Percentiles rank a stretch among this genome's conserved stretches.
Evolutionary conservation across 37 sponge, comb jelly and placozoan genomes (phyloP).

Genomic region (Cliona cf. orientalis): DNA sequence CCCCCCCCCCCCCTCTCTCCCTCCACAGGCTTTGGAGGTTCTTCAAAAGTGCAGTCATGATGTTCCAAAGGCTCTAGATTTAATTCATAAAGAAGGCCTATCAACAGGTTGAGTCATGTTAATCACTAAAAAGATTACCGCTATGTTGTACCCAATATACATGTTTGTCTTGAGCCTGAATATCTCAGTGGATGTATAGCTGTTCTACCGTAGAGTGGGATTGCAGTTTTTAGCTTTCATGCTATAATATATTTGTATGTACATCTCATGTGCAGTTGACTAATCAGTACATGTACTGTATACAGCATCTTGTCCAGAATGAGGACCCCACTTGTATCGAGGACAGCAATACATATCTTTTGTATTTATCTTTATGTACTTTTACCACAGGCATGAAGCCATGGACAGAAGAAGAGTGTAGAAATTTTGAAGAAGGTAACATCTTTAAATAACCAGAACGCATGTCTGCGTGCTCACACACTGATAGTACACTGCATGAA

Average conservation of each 20-base stretch:
- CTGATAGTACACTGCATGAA: too few relatives aligned
- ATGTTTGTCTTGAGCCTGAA: not conserved
- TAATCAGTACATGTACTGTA: too few relatives aligned
- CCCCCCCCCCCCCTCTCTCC: not conserved
- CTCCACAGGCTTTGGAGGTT: constrained; percentile 52
- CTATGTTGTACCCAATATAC: not conserved
- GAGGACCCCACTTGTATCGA: too few relatives aligned
- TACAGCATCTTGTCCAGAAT: too few relatives aligned
- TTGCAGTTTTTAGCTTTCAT: too few relatives aligned
- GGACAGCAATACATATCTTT: not conserved
- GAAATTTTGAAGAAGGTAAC: constrained; percentile 65
- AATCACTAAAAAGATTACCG: not conserved
- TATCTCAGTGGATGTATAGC: constrained; percentile 7
- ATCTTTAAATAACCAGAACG: too few relatives aligned
- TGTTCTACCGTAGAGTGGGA: too few relatives aligned
- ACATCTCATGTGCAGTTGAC: not conserved
- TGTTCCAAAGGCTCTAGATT: constrained; percentile 26
- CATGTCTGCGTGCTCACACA: too few relatives aligned
- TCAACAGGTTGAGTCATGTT: not conserved
- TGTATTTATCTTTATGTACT: not conserved
- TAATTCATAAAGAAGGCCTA: too few relatives aligned
- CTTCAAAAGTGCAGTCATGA: constrained; percentile 38
- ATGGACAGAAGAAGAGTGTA: constrained; percentile 73
- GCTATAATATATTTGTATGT: not conserved
- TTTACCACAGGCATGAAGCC: constrained; percentile 11